Conservation (phyloP, 2,113 vertebrate genomes). For the Ahaetulla prasina region DNA sequence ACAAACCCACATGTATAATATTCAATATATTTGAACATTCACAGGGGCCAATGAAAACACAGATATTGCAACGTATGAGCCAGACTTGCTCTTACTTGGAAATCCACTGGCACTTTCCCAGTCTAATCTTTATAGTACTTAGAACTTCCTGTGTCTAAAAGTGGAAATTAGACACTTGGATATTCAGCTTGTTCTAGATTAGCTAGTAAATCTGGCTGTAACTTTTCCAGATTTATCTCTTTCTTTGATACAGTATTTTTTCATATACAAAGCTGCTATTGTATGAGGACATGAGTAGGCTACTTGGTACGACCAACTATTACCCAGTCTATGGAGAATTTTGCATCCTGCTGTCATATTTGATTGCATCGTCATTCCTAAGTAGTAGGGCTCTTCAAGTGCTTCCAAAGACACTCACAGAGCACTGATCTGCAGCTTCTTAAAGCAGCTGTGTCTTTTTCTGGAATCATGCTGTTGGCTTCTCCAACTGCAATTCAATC, state of each 20-base stretch:
- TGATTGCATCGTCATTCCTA: too few relatives aligned
- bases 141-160: slow-evolving; percentile 48
- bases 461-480: too few relatives aligned
- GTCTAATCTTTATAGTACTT: slow-evolving; percentile 49
- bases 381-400: too few relatives aligned
- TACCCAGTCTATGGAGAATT: neutral
- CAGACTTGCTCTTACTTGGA: slow-evolving; percentile 51
- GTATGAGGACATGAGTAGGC: neutral
- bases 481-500: too few relatives aligned
- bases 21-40: slow-evolving; percentile 59
- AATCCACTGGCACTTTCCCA: slow-evolving; percentile 53
- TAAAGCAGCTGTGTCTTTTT: too few relatives aligned
- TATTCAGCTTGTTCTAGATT: neutral
- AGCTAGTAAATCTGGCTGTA: neutral
- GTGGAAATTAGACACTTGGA: neutral
- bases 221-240: neutral
- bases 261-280: too few relatives aligned
- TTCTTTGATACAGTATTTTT: neutral
- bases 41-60: slow-evolving; percentile 54
- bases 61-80: slow-evolving; percentile 57
- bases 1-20: slow-evolving; percentile 18
- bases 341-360: too few relatives aligned
- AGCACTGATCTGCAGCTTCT: too few relatives aligned
- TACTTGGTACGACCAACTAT: neutral
- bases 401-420: too few relatives aligned